Base-by-base conservation (phyloP, 2,797 vertebrate species). In the Halcyon chelicuti region DNA sequence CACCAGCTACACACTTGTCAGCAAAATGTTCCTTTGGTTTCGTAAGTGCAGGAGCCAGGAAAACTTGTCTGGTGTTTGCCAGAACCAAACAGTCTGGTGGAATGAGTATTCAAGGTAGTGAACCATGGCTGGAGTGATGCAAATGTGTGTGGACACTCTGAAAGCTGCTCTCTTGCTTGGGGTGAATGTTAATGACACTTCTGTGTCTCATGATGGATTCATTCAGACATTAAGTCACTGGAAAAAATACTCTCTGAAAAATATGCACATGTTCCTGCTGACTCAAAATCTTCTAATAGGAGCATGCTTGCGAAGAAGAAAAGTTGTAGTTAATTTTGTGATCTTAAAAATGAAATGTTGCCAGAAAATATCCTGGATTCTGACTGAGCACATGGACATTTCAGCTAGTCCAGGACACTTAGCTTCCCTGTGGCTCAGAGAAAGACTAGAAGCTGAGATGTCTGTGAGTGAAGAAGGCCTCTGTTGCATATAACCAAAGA, bases 51-150 rank as follows among this genome's bases (percentile, higher is more conserved):
- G 51, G 83, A 90, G 76, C 79, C 72, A 93, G 57, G 66, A 88
- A 88, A 77, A 85, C 31, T 83, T 70, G 31, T 90, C 75, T 6
- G 4, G 13, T 95, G 82, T 95, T 97, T 93, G 92, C 82, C 90
- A 88, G 91, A 89, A 97, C 90, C 93, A 96, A 97, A 95, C 40
- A 93, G 92, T 89, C 84, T 90, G 70, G 26, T 58, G 66, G 44
- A 96, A 80, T 72, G 71, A 89, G 73, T 71, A 76, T 49, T 92
- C 57, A 83, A 81, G 57, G 86, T 86, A 90, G 74, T 85, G 93
- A 96, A 72, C 84, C 3, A 0, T 77, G 72, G 83, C 80, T 85
- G 75, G 70, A 86, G 81, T 86, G 72, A 87, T 46, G 22, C 71
- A 90, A 81, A 86, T 93, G 70, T 35, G 46, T 60, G 74, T 74